Base-by-base conservation (phyloP, 2,113 vertebrate genomes). In the Cephalopterus ornatus region DNA sequence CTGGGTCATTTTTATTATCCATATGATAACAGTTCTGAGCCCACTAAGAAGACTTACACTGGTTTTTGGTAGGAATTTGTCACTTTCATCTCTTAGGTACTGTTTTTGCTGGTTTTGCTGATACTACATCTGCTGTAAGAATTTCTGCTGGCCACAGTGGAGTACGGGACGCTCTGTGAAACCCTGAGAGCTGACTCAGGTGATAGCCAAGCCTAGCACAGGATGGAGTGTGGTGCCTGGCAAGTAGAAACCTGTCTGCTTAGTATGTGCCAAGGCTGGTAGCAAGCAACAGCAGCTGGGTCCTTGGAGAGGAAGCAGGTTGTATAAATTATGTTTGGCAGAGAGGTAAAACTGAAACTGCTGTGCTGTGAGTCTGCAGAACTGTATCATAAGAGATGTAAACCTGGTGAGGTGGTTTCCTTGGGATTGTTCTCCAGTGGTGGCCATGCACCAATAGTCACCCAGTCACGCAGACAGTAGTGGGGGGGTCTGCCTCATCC, bases 361-460 rank as follows among this genome's bases (percentile, higher is more conserved):
- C 32, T 70, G 49, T 37, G 15, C 22, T 71, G 7, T 47, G 70
- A 30, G 33, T 37, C 22, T 20, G 28, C 22, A 82, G 47, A 91
- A 22, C 33, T 7, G 4, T 26, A 19, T 46, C 8, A 6, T 15
- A 8, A 12, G 74, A 42, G 33, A 8, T 32, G 30, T 16, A 67
- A 71, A 27, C 5, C 14, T 2, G 2, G 46, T 4, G 21, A 71
- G 42, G 28, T 14, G 17, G 30, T 85, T 77, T 75, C 27, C 73
- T 56, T 56, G 62, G 32, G 16, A 9, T 76, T 0, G 0, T 82
- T 89, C 62, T 85, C n/a, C 0, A 3, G 1, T 0, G 0, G 16
- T 44, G 27, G 46, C 3, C 0, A 0, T 12, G 20, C 18, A 3
- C 12, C 53, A 26, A 39, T 28, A 23, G n/a, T 58, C 2, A 0